phyloP scores from a whole-genome alignment of 2,113 vertebrate species.

The Lota lota region DNA sequence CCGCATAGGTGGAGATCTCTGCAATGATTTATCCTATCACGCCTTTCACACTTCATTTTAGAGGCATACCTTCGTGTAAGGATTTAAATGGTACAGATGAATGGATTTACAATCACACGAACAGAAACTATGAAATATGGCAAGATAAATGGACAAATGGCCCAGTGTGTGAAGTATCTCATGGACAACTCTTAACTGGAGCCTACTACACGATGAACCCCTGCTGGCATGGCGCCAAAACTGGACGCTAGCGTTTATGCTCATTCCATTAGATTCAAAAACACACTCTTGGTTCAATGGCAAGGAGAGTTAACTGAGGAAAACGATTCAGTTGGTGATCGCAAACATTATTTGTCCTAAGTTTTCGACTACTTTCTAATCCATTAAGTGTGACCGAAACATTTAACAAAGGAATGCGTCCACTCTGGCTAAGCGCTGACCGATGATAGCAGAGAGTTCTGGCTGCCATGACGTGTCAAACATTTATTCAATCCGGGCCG shows the following conservation, averaged over 20 bases:
- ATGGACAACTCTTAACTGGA: constrained; percentile 46
- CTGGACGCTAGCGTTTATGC: not conserved
- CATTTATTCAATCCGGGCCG: constrained; percentile 45
- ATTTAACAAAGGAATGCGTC: constrained; percentile 67
- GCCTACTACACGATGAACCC: not conserved
- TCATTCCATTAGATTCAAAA: too few relatives aligned
- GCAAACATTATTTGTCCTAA: constrained; percentile 58
- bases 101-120: constrained; percentile 45
- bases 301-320: constrained; percentile 27
- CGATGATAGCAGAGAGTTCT: constrained; percentile 54
- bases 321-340: constrained; percentile 53
- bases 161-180: constrained; percentile 58
- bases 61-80: constrained; percentile 43
- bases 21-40: constrained; percentile 69
- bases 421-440: constrained; percentile 42
- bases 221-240: constrained; percentile 39
- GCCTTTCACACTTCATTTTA: constrained; percentile 40
- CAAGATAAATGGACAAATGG: constrained; percentile 55
- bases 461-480: constrained; percentile 64
- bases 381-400: constrained; percentile 71
- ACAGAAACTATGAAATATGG: constrained; percentile 62
- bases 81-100: constrained; percentile 61
- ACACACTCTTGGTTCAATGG: not conserved
- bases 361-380: constrained; percentile 59
- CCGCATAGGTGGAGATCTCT: constrained; percentile 51